Base-by-base conservation (phyloP, 2,113 vertebrate species). In the Tenrec ecaudatus region DNA sequence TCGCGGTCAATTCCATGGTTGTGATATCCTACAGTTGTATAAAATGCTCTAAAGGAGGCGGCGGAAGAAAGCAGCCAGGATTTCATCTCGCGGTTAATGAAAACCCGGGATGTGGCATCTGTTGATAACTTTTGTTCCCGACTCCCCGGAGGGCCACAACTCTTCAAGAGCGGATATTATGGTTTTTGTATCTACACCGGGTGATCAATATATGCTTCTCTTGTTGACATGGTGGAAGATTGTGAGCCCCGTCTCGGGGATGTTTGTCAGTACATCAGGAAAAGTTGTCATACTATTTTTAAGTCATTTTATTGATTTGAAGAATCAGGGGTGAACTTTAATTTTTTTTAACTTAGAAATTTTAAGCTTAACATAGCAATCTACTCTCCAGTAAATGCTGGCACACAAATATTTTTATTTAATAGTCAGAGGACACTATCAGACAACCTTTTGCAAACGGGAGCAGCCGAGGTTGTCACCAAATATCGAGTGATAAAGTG, bases 211-310 rank as follows among this genome's bases (percentile, higher is more conserved):
- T 53, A 47, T 53, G 68, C 87, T 90, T 83, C 75, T 83, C 78
- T 75, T 82, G 66, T 87, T 58, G 79, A 83, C 82, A 73, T 60
- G 47, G 68, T 68, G 47, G 79, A 94, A 33, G 77, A 86, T 91
- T 79, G 77, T 89, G 71, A 86, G 62, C 15, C 43, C 71, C 57
- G 79, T 7, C 36, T 95, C 57, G 66, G 62, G 47, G 36, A 66
- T 64, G 62, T 87, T 87, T 90, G 43, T 47, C 43, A 47, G 43
- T 47, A 47, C 43, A 86, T 71, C 78, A 57, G 82, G 71, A 78
- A 89, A 17, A 71, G 20, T 69, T 71, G 62, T 36, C n/a, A 47
- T 47, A 36, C 36, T 19, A 17, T 71, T 86, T 94, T 47, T 15
- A 64, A 92, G 53, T 81, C 23, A 92, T 88, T 87, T 69, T 58